Evolutionary conservation across 1,140 invertebrate genomes (phyloP), one percentile per base, ranked within the genome.

Genomic region (Hetaerina americana): DNA sequence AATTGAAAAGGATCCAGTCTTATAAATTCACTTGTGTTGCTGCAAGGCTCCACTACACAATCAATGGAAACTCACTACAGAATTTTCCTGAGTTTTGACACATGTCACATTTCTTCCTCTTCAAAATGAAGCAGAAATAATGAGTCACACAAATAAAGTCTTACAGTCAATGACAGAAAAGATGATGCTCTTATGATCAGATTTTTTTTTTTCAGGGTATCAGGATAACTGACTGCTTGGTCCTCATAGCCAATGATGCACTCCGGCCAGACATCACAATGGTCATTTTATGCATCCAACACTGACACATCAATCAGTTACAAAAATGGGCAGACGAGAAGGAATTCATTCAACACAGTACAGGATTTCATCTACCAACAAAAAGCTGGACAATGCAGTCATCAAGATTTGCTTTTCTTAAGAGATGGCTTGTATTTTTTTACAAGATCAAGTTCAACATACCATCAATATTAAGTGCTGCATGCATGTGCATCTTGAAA

Each of bases 301-400:
- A 74, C 75, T 70, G 73, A 75, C 73, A 72, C 74, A 75, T 73
- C 73, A 72, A 73, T 70, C 72, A 73, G 69, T 66, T 69, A 73
- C 72, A 73, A 67, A 70, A 24, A 71, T 70, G 68, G 69, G 69
- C 66, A 73, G 69, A 71, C 70, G 68, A 66, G 69, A 27, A 71
- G 40, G 26, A 69, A 69, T n/a, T 69, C 28, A 29, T 72, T 69
- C 66, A 57, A 57, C 22, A 57, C 40, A 57, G 28, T 69, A 27
- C 68, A 69, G 28, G 5, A 28, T 57, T 57, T 57, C 18, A 69
- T 69, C 68, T 69, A 69, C 68, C 68, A 69, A 69, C 68, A 69
- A n/a, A 69, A 69, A 69, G 68, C 68, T 69, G 68, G 68, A 69
- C 68, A 69, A 27, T 69, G 68, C 68, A 27, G 26, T 26, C 68